Base-by-base conservation (phyloP, 2,113 vertebrate genomes). In the Capricornis sumatraensis region DNA sequence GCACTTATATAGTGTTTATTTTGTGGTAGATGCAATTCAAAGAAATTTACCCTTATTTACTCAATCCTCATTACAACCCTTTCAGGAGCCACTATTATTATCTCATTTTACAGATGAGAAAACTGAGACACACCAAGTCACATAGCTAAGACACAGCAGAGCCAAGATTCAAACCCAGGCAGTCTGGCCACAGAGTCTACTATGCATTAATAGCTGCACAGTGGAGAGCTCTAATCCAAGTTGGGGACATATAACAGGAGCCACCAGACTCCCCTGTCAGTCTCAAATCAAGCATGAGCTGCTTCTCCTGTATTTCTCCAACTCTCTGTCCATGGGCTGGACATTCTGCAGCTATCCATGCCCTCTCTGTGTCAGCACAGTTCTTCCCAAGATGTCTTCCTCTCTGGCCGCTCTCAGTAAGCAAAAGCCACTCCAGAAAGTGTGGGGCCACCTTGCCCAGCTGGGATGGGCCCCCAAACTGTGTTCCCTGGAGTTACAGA, bases 61-160 rank as follows among this genome's bases (percentile, higher is more conserved):
- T 86, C 33, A 60, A n/a, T 50, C 55, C 78, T 55, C 55, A 82
- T 43, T 16, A 62, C 36, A 89, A 33, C 14, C 27, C 15, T 78
- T 33, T 60, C 15, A 67, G 87, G 87, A 93, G 33, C 5, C 55
- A 67, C 52, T 25, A 1, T 57, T 60, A 53, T 27, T 33, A 15
- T 82, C 33, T 28, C 50, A 43, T 94, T 96, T 96, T 86, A 71
- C 55, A 52, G 78, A 86, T 33, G 23, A 89, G 30, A 28, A 87
- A 57, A 89, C 45, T 10, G 43, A 88, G 76, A 36, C 55, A 52
- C 6, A 16, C 36, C 47, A 60, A 58, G n/a, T 76, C 89, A 78
- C 95, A 60, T 17, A 62, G 23, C 12, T 45, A 82, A 88, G 30
- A 71, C 36, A 4, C 11, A 93, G 36, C 71, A 90, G 19, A 87